phyloP scores from a whole-genome alignment of 2,113 vertebrate genomes.

The Asarcornis scutulata region DNA sequence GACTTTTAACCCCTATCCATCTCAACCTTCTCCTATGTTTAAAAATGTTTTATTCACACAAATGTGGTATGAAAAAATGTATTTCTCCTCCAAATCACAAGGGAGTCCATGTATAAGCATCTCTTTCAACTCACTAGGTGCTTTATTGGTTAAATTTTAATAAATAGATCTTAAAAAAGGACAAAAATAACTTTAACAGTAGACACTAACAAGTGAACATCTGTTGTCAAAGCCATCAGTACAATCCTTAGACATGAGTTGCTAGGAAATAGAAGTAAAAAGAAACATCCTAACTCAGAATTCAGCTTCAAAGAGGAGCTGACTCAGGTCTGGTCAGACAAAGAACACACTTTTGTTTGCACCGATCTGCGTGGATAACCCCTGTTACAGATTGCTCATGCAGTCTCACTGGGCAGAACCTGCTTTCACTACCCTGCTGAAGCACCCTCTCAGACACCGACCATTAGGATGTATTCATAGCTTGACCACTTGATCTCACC shows the following conservation, averaged over 20 bases:
- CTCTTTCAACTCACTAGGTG: background rate
- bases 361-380: background rate
- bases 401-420: background rate
- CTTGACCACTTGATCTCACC: background rate
- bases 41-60: background rate
- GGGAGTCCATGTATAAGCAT: background rate
- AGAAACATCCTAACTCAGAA: conserved; percentile 9
- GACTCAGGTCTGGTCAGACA: conserved; percentile 15
- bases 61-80: background rate
- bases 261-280: conserved; percentile 43
- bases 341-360: background rate
- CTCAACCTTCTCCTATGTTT: background rate
- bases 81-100: background rate
- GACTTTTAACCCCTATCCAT: background rate
- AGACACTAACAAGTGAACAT: background rate
- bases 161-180: background rate
- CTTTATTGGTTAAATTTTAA: background rate
- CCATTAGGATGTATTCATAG: background rate
- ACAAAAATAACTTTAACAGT: conserved; percentile 16
- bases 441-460: background rate
- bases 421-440: background rate
- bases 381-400: background rate
- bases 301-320: conserved; percentile 17
- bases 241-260: background rate
- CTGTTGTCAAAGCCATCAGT: background rate